Evolutionary conservation across 2,888 invertebrate species (phyloP).

Genomic region (Drosophila austrosaltans): DNA sequence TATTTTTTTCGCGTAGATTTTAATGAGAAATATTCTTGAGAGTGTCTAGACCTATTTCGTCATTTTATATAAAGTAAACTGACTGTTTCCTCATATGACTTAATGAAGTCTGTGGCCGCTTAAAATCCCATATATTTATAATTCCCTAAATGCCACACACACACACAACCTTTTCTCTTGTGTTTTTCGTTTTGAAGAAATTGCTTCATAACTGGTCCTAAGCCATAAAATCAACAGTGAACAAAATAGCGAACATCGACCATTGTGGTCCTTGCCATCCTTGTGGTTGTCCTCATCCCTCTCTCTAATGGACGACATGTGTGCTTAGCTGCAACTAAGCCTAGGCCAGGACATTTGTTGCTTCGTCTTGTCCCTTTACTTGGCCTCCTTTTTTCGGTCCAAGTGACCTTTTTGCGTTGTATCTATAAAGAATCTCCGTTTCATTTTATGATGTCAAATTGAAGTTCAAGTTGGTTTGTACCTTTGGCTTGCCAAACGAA

Average conservation of each 20-base stretch:
- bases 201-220: conserved; percentile 47
- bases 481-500: conserved; percentile 50
- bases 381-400: conserved; percentile 25
- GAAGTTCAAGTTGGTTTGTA: conserved; percentile 47
- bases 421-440: conserved; percentile 44
- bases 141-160: conserved; percentile 25
- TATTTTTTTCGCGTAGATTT: too few species aligned
- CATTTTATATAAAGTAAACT: background rate
- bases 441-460: conserved; percentile 57
- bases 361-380: conserved; percentile 37
- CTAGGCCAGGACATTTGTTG: conserved; percentile 46
- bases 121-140: conserved; percentile 41
- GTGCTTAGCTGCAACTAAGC: conserved; percentile 27
- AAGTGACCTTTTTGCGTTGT: conserved; percentile 60
- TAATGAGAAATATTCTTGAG: background rate
- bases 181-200: conserved; percentile 27
- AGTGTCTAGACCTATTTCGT: background rate
- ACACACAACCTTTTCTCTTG: conserved; percentile 2
- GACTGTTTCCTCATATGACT: background rate
- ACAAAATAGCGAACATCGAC: conserved; percentile 23
- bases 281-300: background rate
- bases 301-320: conserved; percentile 29
- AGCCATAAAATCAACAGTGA: conserved; percentile 51
- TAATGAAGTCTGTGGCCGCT: conserved; percentile 35
- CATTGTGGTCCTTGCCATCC: conserved; percentile 24